These are phyloP conservation scores for Pluvianellus socialis DNA, from an alignment of 2,113 vertebrate genomes.

Conservation along the genomic window DNA sequence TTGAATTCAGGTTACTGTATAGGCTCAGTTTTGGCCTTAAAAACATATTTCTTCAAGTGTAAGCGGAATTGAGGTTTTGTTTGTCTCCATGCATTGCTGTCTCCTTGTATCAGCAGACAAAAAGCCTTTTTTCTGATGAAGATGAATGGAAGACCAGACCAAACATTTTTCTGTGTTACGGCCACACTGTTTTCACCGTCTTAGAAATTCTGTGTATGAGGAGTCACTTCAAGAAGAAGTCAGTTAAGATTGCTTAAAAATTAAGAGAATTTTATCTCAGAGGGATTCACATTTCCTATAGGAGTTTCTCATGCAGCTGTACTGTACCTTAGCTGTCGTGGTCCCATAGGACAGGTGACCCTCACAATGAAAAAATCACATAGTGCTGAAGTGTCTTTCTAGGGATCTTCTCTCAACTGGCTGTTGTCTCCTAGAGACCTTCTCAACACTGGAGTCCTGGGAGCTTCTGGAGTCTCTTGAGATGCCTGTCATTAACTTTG, in stretches of 20 bases:
- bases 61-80: not conserved
- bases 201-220: not conserved
- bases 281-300: not conserved
- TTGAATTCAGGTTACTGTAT: not conserved
- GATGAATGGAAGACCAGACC: not conserved
- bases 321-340: not conserved
- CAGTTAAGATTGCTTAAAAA: not conserved
- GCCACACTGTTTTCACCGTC: not conserved
- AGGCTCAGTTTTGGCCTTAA: not conserved
- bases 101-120: not conserved
- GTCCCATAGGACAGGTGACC: not conserved
- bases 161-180: not conserved
- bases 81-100: not conserved
- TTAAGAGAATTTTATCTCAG: not conserved
- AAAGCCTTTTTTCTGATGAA: not conserved
- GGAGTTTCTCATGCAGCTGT: not conserved
- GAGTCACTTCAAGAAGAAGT: not conserved
- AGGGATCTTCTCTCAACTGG: not conserved
- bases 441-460: not conserved
- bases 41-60: not conserved
- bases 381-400: not conserved
- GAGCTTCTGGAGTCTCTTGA: not conserved
- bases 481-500: not conserved
- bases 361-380: not conserved
- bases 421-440: not conserved